Evolutionary conservation across 1,140 invertebrate genomes (phyloP), one percentile per base, ranked within the genome.

Genomic region (Panulirus ornatus): DNA sequence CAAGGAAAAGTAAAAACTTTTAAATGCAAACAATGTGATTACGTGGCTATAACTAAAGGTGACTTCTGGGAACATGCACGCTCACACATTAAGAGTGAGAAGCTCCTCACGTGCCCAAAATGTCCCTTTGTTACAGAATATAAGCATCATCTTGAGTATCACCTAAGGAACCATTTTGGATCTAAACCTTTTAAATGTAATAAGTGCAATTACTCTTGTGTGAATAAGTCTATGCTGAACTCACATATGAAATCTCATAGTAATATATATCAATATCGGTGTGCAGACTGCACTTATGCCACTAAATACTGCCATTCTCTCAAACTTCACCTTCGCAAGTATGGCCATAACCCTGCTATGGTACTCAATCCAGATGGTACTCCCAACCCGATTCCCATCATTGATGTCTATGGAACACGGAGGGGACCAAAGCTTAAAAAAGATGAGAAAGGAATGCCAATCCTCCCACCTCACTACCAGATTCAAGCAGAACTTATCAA

Each of bases 211-310:
- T 99, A 99, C 93, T 96, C 96, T 0, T 99, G 99, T 93, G 99
- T 99, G 2, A 99, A 99, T 94, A 99, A 99, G 93, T 99, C 98
- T 0, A 99, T 99, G 99, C 95, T 99, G 16, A 99, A 99, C 93
- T 99, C 98, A 0, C 99, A 99, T 93, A 95, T 99, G 92, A 99
- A 99, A 93, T 99, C 98, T 0, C 99, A 99, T 94, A 99, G 98
- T 0, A 98, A 97, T 91, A 94, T 99, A 0, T 99, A 99, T 93
- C 99, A 99, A 93, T 99, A 99, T 93, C 95, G 97, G 38, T 99
- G 99, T 93, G 95, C 96, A 0, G 97, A 99, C 93, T 99, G 99
- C 93, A 96, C 96, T n/a, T 99, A 99, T 93, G 98, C 97, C 1
- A 99, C 98, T 0, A 99, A 99, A 94, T 99, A 99, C 93, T 99